Evolutionary conservation across 2,888 invertebrate species (phyloP), one percentile per base, ranked within the genome.

Genomic region (Drosophila mercatorum): DNA sequence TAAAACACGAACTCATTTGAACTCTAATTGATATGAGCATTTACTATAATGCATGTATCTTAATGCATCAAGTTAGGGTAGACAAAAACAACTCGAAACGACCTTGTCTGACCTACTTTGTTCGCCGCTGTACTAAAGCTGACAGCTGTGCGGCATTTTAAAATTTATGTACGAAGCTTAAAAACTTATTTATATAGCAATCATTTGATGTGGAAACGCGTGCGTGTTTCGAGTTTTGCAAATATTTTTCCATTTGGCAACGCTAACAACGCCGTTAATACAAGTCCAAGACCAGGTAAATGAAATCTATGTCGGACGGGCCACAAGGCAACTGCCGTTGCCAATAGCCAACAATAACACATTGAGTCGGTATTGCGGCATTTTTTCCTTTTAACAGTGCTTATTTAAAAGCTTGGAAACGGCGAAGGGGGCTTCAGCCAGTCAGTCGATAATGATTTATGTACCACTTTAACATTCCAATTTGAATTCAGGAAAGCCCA

Each of bases 21-120:
- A 6, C 49, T 51, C 10, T 17, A 12, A 51, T 51, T 34, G 17
- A 34, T 31, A 34, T 34, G 34, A 38, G 22, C 38, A 8, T 53
- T 22, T 26, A 22, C 38, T 26, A 36, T 38, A 14, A 14, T 26
- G 38, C 53, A 53, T 53, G 10, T 53, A 28, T 53, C 26, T 53
- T 28, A 40, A 53, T 53, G 40, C 61, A 55, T 53, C 44, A 34
- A 46, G 64, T 53, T 64, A 46, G 61, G 53, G 71, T 71, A 73
- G 68, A 74, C 74, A 81, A 74, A 67, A 88, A 81, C 77, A 79
- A 76, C 81, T 75, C 56, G 68, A 72, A 77, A 78, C 91, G 92
- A 90, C 92, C 91, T 91, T 91, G 92, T 70, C 90, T 92, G 91
- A 91, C 91, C 92, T 86, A 91, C 91, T 91, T 85, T 74, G 76